Conservation (phyloP, 2,113 vertebrate genomes). For the human region GRCh38 chr6:100226501-100227000, state of each 20-base stretch:
- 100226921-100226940: not conserved
- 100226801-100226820: not conserved
- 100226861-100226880: not conserved
- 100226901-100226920: not conserved
- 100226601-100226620: not conserved
- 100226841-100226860: not conserved
- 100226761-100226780: not conserved
- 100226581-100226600: not conserved
- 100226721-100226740: not conserved
- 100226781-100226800: not conserved
- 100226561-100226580: not conserved
- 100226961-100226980: not conserved
- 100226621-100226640: not conserved
- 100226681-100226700: not conserved
- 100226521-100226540: not conserved
- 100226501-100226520: not conserved
- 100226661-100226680: not conserved
- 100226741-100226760: not conserved
- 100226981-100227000: not conserved
- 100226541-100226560: not conserved
- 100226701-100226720: not conserved
- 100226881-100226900: not conserved
- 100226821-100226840: not conserved
- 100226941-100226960: not conserved
- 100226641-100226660: not conserved